phyloP scores from a whole-genome alignment of 1,140 invertebrate genomes.

The Drosophila nikananu region DNA sequence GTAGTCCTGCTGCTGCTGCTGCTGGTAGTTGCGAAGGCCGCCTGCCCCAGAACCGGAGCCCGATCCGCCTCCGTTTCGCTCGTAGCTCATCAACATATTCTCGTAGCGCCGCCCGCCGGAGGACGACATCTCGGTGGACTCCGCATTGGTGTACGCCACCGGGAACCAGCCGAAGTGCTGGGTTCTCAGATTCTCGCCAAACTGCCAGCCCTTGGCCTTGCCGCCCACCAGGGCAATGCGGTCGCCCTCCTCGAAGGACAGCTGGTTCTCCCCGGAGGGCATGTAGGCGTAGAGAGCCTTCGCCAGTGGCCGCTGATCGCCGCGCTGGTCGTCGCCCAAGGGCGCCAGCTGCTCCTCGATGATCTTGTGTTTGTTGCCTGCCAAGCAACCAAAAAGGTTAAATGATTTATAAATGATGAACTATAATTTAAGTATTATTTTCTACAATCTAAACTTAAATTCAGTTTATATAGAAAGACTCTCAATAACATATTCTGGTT shows the following conservation, averaged over 20 bases:
- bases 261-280: constrained; percentile 95
- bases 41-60: constrained; percentile 49
- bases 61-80: constrained; percentile 46
- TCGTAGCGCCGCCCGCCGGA: constrained; percentile 50
- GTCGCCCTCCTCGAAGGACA: constrained; percentile 96
- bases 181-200: constrained; percentile 95
- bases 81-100: constrained; percentile 73
- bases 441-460: background rate
- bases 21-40: constrained; percentile 68
- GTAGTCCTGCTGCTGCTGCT: constrained; percentile 73
- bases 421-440: too few relatives aligned
- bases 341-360: constrained; percentile 61
- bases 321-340: constrained; percentile 55
- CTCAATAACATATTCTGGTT: background rate
- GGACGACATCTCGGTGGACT: constrained; percentile 34
- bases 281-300: constrained; percentile 95
- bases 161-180: constrained; percentile 97
- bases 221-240: constrained; percentile 95
- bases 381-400: background rate
- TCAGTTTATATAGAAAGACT: background rate
- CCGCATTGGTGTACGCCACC: constrained; percentile 94
- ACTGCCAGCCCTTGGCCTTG: constrained; percentile 97
- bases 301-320: constrained; percentile 87
- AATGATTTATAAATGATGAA: background rate
- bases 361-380: constrained; percentile 77